phyloP scores from a whole-genome alignment of 2,113 vertebrate genomes.

The Aspidoscelis tigris region DNA sequence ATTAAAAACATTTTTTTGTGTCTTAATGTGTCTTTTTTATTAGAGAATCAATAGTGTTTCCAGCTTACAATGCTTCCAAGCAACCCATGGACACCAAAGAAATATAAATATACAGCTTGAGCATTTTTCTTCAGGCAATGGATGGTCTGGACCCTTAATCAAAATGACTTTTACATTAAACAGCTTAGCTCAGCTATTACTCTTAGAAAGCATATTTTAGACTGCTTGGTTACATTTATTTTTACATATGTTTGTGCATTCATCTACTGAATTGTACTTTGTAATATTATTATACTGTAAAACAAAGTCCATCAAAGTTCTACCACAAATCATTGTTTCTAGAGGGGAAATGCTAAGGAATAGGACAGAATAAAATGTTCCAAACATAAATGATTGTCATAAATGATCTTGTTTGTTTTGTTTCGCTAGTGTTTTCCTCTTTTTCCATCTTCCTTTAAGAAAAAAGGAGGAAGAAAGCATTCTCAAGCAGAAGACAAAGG shows the following conservation, averaged over 20 bases:
- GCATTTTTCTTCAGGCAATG: constrained; percentile 47
- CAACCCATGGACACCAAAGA: constrained; percentile 23
- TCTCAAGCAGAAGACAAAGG: too few species aligned
- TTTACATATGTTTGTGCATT: constrained; percentile 22
- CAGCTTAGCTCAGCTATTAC: constrained; percentile 45
- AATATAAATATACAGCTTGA: constrained; percentile 32
- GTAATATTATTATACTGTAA: constrained; percentile 16
- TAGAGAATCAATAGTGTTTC: constrained; percentile 26
- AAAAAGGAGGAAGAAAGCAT: too few species aligned
- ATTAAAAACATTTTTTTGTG: constrained; percentile 33
- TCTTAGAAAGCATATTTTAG: constrained; percentile 51
- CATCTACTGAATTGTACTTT: constrained; percentile 5
- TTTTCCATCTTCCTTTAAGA: too few species aligned
- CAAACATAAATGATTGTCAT: neutral
- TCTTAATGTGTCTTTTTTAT: constrained; percentile 47
- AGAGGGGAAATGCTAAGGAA: constrained; percentile 4
- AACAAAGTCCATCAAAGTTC: constrained; percentile 37
- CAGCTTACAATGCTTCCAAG: constrained; percentile 32
- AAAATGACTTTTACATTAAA: constrained; percentile 52
- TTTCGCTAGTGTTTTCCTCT: too few species aligned
- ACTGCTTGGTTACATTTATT: constrained; percentile 48
- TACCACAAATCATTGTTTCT: constrained; percentile 22
- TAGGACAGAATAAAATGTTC: constrained; percentile 25
- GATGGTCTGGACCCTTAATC: constrained; percentile 45
- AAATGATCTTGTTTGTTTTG: too few species aligned